Percentiles rank a stretch among this genome's conserved stretches.
Conservation (phyloP, 2,113 vertebrate genomes). For the Osmerus eperlanus region DNA sequence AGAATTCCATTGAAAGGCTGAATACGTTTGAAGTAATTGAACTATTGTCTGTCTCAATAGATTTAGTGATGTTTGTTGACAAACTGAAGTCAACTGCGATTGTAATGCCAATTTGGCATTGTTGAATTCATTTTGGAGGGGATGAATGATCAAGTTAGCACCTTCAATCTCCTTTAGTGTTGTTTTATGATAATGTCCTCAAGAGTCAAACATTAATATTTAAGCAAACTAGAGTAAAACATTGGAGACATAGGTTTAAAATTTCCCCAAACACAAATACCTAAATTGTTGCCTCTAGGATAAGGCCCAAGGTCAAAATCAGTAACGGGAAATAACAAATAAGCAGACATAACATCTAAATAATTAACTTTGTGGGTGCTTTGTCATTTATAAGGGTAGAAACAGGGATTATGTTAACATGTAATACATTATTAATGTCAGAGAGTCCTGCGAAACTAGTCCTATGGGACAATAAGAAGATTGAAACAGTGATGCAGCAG, state of each 20-base stretch:
- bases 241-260: too few relatives aligned
- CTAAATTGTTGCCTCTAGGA: too few relatives aligned
- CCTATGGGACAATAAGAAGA: slow-evolving; percentile 43
- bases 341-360: slow-evolving; percentile 13
- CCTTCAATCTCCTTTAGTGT: too few relatives aligned
- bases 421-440: slow-evolving; percentile 60
- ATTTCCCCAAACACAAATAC: too few relatives aligned
- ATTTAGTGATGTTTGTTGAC: neutral
- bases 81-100: neutral
- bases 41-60: neutral
- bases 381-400: slow-evolving; percentile 47
- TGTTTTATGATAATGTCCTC: too few relatives aligned
- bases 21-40: neutral
- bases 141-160: neutral
- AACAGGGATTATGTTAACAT: slow-evolving; percentile 52
- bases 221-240: too few relatives aligned
- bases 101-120: neutral
- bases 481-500: slow-evolving; percentile 33
- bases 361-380: slow-evolving; percentile 25
- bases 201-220: too few relatives aligned
- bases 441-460: slow-evolving; percentile 45
- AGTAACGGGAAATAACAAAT: neutral
- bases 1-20: neutral
- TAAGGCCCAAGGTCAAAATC: too few relatives aligned
- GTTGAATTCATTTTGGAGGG: neutral